These are phyloP conservation scores for Zosterops lateralis DNA, from an alignment of 2,113 vertebrate species.

Conservation along the genomic window DNA sequence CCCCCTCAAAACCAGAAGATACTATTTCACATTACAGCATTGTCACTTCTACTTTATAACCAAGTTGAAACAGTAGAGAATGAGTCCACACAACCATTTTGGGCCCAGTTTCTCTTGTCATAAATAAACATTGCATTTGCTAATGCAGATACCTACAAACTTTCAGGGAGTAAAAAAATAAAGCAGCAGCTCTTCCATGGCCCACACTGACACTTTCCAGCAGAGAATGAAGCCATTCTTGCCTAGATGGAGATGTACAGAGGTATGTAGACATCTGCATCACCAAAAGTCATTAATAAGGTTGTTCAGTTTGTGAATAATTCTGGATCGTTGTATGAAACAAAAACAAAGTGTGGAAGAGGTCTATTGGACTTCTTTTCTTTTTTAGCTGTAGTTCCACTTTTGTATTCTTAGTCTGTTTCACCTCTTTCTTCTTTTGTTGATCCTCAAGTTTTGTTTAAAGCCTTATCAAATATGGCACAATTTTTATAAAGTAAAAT, in stretches of 20 bases:
- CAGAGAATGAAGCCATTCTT: background rate
- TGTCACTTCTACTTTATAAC: background rate
- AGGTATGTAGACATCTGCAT: background rate
- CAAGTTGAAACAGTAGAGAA: background rate
- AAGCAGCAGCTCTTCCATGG: background rate
- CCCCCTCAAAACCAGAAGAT: background rate
- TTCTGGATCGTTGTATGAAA: background rate
- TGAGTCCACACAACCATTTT: background rate
- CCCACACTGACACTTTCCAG: background rate
- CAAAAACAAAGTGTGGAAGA: fast-evolving
- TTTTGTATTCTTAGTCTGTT: background rate
- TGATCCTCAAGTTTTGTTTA: background rate
- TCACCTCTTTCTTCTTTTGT: background rate
- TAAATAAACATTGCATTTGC: background rate
- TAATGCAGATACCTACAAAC: background rate
- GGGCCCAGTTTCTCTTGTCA: background rate
- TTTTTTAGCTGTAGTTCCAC: background rate
- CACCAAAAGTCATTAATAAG: background rate
- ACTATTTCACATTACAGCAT: background rate
- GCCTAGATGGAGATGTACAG: background rate
- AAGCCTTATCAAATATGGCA: background rate
- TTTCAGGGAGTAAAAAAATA: background rate
- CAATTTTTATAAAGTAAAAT: background rate
- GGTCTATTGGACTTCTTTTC: background rate
- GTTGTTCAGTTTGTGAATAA: background rate